Evolutionary conservation across 2,888 invertebrate genomes (phyloP), one percentile per base, ranked within the genome.

Genomic region (Nomada ruficornis): DNA sequence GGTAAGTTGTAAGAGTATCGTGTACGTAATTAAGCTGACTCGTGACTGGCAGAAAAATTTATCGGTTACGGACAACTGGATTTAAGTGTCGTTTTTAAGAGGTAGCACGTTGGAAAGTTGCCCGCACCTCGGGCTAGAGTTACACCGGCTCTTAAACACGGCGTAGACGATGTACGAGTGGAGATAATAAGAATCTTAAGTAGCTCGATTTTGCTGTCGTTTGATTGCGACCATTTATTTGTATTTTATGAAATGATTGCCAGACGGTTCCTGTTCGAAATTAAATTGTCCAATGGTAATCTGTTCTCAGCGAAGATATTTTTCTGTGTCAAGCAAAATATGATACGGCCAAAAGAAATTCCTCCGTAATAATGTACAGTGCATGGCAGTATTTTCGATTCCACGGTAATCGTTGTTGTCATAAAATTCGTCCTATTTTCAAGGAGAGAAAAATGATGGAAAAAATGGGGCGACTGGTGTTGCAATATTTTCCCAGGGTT

Each of bases 1-100:
- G 93, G 93, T 93, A 88, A 78, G 85, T 74, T 18, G 2, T 15
- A 26, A n/a, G 11, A 69, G 52, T 77, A 77, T 65, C 65, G 62
- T 44, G 73, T 20, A 70, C 26, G 62, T 54, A 80, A 80, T 82
- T 80, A 82, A 80, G 50, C 55, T 52, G 54, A 59, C 50, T 26
- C 47, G 65, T 67, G 65, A 70, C 81, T 62, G 62, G 79, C 64
- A 47, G 59, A 36, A 44, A 75, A 70, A 52, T 83, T 81, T 79
- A 77, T 81, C 80, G 80, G 73, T 59, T 68, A 54, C 71, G 67
- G 59, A 67, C 64, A 81, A 72, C 79, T 69, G 69, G 77, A 79
- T 75, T 75, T 84, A 77, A 81, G 75, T 67, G 86, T 79, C 72
- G 80, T 77, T 84, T 86, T 86, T 82, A 84, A 84, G 74, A 81